Evolutionary conservation across 2,797 vertebrate genomes (phyloP).

Genomic region (Valencia hispanica): DNA sequence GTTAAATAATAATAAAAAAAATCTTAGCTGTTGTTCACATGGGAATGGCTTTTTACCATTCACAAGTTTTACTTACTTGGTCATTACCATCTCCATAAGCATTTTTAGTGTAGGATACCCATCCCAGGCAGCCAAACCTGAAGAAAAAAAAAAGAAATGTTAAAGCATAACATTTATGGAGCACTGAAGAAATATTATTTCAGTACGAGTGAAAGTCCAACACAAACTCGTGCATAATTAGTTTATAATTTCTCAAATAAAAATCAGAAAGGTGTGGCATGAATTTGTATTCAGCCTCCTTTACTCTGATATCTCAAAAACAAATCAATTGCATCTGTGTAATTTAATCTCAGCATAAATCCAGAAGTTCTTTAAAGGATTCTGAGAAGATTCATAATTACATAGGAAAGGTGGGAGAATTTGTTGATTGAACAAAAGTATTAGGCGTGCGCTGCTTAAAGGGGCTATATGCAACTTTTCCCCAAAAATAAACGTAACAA

Average conservation of each 20-base stretch:
- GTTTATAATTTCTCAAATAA: background rate
- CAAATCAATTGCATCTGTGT: background rate
- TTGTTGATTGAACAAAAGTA: background rate
- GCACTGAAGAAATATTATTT: background rate
- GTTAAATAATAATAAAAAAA: background rate
- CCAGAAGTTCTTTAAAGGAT: background rate
- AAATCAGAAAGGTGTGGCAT: background rate
- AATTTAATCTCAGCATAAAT: background rate
- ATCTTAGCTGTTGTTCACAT: background rate
- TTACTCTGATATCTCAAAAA: background rate
- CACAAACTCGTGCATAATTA: background rate
- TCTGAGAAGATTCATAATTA: background rate
- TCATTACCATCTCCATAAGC: constrained; percentile 99
- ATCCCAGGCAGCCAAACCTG: constrained; percentile 96
- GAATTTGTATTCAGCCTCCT: background rate
- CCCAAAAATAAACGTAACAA: no score
- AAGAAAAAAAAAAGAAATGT: constrained; percentile 16
- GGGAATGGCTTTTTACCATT: background rate
- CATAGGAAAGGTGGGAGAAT: background rate
- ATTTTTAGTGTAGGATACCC: constrained; percentile 97
- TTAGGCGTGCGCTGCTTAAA: background rate
- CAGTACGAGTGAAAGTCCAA: background rate
- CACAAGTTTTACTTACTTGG: constrained; percentile 84
- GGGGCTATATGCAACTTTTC: no score
- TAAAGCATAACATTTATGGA: background rate